These are phyloP conservation scores for Nyctalus aviator DNA, from an alignment of 2,797 vertebrate species.

Conservation along the genomic window DNA sequence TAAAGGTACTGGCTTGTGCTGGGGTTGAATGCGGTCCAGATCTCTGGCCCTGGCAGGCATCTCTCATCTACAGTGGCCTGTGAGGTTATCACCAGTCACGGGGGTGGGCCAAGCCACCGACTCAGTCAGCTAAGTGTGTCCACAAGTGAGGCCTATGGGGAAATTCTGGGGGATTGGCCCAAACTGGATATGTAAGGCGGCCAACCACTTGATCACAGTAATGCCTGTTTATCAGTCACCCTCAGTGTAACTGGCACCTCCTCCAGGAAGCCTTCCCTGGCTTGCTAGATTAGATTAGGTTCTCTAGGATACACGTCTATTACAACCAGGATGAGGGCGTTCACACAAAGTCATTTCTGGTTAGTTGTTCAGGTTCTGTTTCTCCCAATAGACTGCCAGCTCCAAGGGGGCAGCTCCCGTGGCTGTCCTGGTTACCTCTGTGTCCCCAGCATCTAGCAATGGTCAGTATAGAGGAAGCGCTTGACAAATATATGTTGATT, in stretches of 20 bases:
- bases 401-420: background rate
- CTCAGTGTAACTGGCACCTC: background rate
- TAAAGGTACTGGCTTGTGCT: background rate
- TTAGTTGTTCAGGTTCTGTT: background rate
- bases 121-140: background rate
- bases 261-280: background rate
- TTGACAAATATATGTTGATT: background rate
- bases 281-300: background rate
- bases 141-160: background rate
- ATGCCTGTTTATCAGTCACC: background rate
- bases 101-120: rapidly evolving
- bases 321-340: background rate
- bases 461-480: background rate
- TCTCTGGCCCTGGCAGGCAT: background rate
- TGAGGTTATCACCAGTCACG: background rate
- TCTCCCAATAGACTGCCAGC: background rate
- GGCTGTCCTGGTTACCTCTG: background rate
- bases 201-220: background rate
- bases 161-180: background rate
- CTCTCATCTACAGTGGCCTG: background rate
- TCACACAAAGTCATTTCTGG: background rate
- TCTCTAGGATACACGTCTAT: background rate
- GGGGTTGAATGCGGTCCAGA: background rate
- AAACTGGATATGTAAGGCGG: too few species aligned
- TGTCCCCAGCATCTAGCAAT: background rate